Evolutionary conservation across 2,113 vertebrate species (phyloP).

Genomic region (Rattus norvegicus): GRCr8 NC_086020.1:112061501-112062000

Average conservation of each 20-base stretch:
- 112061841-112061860: constrained; percentile 51
- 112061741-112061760: constrained; percentile 42
- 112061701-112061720: constrained; percentile 49
- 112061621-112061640: constrained; percentile 26
- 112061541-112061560: not conserved
- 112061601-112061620: constrained; percentile 31
- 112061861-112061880: constrained; percentile 49
- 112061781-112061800: constrained; percentile 67
- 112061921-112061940: constrained; percentile 58
- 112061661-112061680: not conserved
- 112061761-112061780: constrained; percentile 55
- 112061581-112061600: constrained; percentile 39
- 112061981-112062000: constrained; percentile 54
- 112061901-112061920: constrained; percentile 45
- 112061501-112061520: not conserved
- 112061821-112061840: constrained; percentile 43
- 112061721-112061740: constrained; percentile 34
- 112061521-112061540: not conserved
- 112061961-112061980: constrained; percentile 61
- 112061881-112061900: constrained; percentile 47
- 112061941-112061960: constrained; percentile 36
- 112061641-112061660: constrained; percentile 44
- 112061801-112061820: constrained; percentile 42
- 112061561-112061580: constrained; percentile 42
- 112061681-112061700: constrained; percentile 56